phyloP scores from a whole-genome alignment of 2,888 invertebrate genomes.

The Acronicta psi region DNA sequence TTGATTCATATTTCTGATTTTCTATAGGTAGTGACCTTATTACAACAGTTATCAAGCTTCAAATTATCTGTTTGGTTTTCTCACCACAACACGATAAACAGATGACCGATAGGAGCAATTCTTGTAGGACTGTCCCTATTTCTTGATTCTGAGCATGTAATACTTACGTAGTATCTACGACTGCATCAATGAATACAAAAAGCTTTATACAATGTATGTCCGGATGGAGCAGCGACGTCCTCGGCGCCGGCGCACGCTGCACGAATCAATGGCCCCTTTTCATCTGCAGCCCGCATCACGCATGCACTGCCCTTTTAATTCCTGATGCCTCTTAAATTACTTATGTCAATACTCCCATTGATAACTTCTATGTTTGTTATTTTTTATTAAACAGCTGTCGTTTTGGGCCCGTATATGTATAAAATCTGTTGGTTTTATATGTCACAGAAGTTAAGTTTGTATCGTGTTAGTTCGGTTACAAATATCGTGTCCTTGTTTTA shows the following conservation, averaged over 20 bases:
- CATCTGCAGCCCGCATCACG: conserved; percentile 79
- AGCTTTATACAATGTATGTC: conserved; percentile 43
- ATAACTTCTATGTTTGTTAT: conserved; percentile 36
- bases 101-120: conserved; percentile 19
- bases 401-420: conserved; percentile 24
- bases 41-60: conserved; percentile 18
- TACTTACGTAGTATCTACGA: conserved; percentile 33
- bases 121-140: conserved; percentile 1
- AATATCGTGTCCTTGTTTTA: background rate
- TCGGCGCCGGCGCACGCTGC: conserved; percentile 58
- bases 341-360: conserved; percentile 54
- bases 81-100: conserved; percentile 38
- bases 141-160: conserved; percentile 21
- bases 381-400: conserved; percentile 40
- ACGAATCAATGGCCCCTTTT: conserved; percentile 73
- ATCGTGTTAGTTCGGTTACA: background rate
- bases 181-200: conserved; percentile 54
- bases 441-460: background rate
- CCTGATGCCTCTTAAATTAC: conserved; percentile 69
- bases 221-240: conserved; percentile 60
- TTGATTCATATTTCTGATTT: conserved; percentile 12
- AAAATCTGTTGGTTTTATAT: conserved; percentile 2
- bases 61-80: conserved; percentile 32
- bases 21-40: background rate
- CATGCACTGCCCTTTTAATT: conserved; percentile 72